Conservation (phyloP, 2,888 invertebrate species). For the Caenorhabditis sp. region DNA sequence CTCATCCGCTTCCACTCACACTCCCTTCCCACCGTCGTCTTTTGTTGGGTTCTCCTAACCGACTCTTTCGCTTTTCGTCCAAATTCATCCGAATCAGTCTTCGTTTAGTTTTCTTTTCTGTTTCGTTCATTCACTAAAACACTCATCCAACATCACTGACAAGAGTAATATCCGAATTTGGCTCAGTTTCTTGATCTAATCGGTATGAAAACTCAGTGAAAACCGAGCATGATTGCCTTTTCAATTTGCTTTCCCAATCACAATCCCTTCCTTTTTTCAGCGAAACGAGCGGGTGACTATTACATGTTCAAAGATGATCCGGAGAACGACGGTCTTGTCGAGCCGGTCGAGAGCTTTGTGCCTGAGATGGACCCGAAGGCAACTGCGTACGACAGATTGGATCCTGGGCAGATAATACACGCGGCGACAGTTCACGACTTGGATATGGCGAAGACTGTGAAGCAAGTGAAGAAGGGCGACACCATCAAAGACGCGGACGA, state of each 20-base stretch:
- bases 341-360: constrained; percentile 74
- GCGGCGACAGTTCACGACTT: constrained; percentile 73
- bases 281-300: constrained; percentile 97
- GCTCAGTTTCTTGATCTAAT: constrained; percentile 3
- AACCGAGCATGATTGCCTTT: neutral
- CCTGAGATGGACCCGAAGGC: constrained; percentile 76
- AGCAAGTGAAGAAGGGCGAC: constrained; percentile 73
- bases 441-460: constrained; percentile 71
- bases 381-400: constrained; percentile 71
- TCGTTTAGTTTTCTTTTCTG: too few relatives aligned
- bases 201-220: neutral
- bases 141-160: neutral
- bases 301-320: constrained; percentile 95
- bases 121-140: too few relatives aligned
- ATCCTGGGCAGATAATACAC: constrained; percentile 77
- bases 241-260: neutral
- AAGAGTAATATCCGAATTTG: neutral
- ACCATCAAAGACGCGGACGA: constrained; percentile 65
- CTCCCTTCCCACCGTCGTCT: neutral
- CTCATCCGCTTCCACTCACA: neutral
- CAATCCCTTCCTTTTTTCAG: constrained; percentile 82
- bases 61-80: neutral
- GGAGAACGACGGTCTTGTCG: constrained; percentile 70
- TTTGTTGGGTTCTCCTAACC: constrained; percentile 2
- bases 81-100: neutral